These are phyloP conservation scores for Rhorus exstirpatorius DNA, from an alignment of 2,888 invertebrate genomes.

Conservation along the genomic window DNA sequence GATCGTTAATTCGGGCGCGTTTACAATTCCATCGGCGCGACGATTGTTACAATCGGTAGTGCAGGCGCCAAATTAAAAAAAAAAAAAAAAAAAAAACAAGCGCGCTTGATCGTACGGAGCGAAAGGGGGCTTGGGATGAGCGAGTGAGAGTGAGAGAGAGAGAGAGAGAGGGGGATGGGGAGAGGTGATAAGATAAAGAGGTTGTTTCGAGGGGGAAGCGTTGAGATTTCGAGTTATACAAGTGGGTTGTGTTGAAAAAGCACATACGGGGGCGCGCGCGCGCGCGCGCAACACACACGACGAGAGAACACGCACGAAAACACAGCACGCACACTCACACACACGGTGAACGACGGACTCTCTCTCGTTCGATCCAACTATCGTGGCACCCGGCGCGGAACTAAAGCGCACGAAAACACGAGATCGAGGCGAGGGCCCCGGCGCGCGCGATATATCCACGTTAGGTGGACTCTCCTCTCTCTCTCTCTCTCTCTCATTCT, in stretches of 20 bases:
- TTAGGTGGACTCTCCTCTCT: slow-evolving; percentile 69
- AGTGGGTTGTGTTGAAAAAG: slow-evolving; percentile 2
- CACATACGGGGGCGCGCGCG: slow-evolving; percentile 65
- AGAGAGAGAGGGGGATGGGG: slow-evolving; percentile 1
- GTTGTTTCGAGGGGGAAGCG: too few species aligned
- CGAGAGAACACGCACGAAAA: too few species aligned
- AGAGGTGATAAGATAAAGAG: background rate
- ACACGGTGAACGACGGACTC: slow-evolving; percentile 23
- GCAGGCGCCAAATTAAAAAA: too few species aligned
- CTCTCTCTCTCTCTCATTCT: slow-evolving; percentile 60
- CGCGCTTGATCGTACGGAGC: too few species aligned
- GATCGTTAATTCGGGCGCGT: too few species aligned
- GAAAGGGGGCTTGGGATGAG: too few species aligned
- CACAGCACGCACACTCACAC: slow-evolving; percentile 70
- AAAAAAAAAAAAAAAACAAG: too few species aligned
- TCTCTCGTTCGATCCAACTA: slow-evolving; percentile 83
- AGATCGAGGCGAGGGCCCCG: slow-evolving; percentile 80
- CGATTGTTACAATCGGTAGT: too few species aligned
- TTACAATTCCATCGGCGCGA: too few species aligned
- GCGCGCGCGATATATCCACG: slow-evolving; percentile 37
- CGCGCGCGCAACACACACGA: slow-evolving; percentile 63
- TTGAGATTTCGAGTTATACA: too few species aligned
- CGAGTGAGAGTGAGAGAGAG: too few species aligned
- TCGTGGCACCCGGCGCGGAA: slow-evolving; percentile 86
- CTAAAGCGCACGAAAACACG: slow-evolving; percentile 85